phyloP scores from a whole-genome alignment of 2,797 vertebrate species.

The Clamator glandarius region DNA sequence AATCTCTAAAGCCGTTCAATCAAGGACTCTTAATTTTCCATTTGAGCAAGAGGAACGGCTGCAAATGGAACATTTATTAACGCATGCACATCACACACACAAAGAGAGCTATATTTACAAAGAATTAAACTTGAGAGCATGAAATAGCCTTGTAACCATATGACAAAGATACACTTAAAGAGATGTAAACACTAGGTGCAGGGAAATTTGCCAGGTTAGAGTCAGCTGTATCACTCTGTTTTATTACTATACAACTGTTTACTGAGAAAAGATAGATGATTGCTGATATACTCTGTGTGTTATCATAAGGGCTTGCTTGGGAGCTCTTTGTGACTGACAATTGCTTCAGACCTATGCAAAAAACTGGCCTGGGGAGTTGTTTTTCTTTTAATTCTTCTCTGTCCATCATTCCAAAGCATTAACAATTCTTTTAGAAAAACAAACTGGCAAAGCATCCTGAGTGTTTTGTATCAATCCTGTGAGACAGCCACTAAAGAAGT shows the following conservation, averaged over 20 bases:
- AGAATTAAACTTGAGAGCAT: constrained; percentile 75
- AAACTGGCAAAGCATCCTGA: constrained; percentile 44
- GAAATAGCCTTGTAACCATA: constrained; percentile 65
- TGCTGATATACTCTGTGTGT: constrained; percentile 36
- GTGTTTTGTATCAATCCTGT: not conserved
- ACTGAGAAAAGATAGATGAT: constrained; percentile 46
- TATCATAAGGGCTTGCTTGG: constrained; percentile 49
- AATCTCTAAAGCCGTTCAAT: constrained; percentile 41
- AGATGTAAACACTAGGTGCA: constrained; percentile 56
- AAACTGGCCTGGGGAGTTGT: constrained; percentile 42
- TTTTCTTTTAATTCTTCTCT: constrained; percentile 46
- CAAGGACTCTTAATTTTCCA: constrained; percentile 65
- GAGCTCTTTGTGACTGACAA: constrained; percentile 46
- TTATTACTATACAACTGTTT: constrained; percentile 56
- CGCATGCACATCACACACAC: constrained; percentile 47
- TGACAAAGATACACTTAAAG: constrained; percentile 66
- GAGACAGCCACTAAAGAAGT: constrained; percentile 39
- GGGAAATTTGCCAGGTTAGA: constrained; percentile 58
- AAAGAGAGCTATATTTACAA: constrained; percentile 65
- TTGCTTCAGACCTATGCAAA: constrained; percentile 44
- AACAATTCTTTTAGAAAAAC: constrained; percentile 56
- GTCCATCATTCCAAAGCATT: constrained; percentile 40
- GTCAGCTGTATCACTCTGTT: constrained; percentile 23
- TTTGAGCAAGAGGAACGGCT: constrained; percentile 44
- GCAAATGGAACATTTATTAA: constrained; percentile 64